A percentile compares a stretch with the other conserved stretches of the same genome.
Conservation (phyloP, 2,113 vertebrate species). For the Leptocoma aspasia region DNA sequence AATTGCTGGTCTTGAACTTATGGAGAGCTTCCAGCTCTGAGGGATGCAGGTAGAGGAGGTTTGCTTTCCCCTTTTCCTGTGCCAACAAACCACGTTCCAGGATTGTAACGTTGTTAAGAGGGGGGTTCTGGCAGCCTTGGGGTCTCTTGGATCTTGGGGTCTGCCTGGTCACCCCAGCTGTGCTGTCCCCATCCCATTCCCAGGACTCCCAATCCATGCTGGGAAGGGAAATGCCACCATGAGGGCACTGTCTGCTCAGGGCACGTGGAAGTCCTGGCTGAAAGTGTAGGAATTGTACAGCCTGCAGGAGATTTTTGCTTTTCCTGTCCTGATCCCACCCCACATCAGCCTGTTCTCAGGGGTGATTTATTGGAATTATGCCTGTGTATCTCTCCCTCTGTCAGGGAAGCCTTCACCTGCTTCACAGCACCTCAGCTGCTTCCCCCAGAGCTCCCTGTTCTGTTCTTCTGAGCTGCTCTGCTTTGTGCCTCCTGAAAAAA, state of each 20-base stretch:
- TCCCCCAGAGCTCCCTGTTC: not conserved
- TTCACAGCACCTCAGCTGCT: not conserved
- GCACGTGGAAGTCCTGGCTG: not conserved
- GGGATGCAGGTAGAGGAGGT: not conserved
- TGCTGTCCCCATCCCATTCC: not conserved
- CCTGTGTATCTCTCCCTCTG: not conserved
- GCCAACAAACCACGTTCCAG: not conserved
- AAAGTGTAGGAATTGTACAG: not conserved
- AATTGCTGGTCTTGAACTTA: not conserved
- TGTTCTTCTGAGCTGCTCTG: not conserved
- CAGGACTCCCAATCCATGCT: not conserved
- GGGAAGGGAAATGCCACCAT: not conserved
- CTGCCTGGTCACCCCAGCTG: not conserved
- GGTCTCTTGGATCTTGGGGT: not conserved
- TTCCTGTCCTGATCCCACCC: not conserved
- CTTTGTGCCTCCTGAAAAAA: not conserved
- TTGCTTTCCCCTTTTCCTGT: not conserved
- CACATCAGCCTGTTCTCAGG: not conserved
- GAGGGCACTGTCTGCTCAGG: not conserved
- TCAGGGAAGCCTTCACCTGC: not conserved
- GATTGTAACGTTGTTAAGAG: accelerated
- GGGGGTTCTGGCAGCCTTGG: not conserved
- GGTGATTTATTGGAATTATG: not conserved
- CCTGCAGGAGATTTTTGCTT: not conserved
- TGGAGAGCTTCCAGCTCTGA: not conserved